These are phyloP conservation scores for Seira ritae DNA, from an alignment of 2,888 invertebrate species.

Conservation along the genomic window DNA sequence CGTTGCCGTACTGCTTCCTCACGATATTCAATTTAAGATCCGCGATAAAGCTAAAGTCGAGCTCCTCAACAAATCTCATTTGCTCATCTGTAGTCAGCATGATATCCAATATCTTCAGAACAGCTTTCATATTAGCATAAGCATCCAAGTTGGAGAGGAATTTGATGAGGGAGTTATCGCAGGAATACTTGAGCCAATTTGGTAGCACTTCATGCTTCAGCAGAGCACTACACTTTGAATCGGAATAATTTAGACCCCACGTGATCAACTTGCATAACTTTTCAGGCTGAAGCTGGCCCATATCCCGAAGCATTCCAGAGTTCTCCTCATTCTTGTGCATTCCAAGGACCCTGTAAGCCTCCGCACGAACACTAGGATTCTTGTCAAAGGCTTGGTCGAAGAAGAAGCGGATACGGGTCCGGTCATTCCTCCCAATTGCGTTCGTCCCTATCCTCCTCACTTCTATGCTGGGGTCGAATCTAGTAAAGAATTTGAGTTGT, in stretches of 20 bases:
- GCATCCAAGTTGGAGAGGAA: slow-evolving; percentile 19
- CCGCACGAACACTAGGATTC: slow-evolving; percentile 24
- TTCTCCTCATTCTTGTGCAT: neutral
- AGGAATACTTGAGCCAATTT: neutral
- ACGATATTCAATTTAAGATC: neutral
- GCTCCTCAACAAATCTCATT: neutral
- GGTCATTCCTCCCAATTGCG: neutral
- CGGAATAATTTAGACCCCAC: slow-evolving; percentile 17
- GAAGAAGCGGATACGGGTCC: slow-evolving; percentile 21
- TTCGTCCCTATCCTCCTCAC: slow-evolving; percentile 23
- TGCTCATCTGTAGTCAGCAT: neutral
- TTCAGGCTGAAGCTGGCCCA: neutral
- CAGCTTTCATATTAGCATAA: slow-evolving; percentile 22
- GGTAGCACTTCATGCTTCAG: neutral
- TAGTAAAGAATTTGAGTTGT: slow-evolving; percentile 31
- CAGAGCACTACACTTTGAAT: neutral
- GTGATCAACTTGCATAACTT: neutral
- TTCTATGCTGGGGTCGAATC: slow-evolving; percentile 38
- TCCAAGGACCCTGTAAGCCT: slow-evolving; percentile 30
- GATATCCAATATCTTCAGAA: neutral
- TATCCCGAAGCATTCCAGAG: slow-evolving; percentile 2
- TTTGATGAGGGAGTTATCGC: neutral
- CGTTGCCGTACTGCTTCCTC: neutral
- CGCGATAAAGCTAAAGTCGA: slow-evolving; percentile 11
- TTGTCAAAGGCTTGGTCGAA: slow-evolving; percentile 45